Conservation (phyloP, 2,113 vertebrate genomes). For the Dicerorhinus sumatrensis region DNA sequence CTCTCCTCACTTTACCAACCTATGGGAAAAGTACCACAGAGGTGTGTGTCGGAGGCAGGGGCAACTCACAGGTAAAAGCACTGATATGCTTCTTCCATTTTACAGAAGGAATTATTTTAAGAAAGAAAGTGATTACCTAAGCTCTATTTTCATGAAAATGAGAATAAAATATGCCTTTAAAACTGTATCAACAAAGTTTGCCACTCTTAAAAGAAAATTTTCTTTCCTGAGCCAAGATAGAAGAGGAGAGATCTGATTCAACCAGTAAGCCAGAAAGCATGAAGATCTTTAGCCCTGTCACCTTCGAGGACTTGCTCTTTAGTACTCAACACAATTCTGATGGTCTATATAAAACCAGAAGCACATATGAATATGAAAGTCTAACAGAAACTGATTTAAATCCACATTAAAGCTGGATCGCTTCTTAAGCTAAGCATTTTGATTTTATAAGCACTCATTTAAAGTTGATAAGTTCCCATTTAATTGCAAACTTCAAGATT, state of each 20-base stretch:
- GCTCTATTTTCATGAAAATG: slow-evolving; percentile 40
- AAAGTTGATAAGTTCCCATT: background rate
- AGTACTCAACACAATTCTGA: background rate
- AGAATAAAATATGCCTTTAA: slow-evolving; percentile 2
- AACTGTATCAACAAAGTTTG: background rate
- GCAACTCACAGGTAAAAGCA: background rate
- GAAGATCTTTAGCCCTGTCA: background rate
- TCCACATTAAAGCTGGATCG: background rate
- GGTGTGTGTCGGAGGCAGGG: background rate
- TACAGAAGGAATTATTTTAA: background rate
- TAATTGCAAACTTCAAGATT: slow-evolving; percentile 33
- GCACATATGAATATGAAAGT: background rate
- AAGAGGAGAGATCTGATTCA: background rate
- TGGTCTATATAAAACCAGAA: background rate
- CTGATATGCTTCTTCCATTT: background rate
- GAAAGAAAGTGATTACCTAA: background rate
- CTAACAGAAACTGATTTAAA: slow-evolving; percentile 12
- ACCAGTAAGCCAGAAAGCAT: background rate
- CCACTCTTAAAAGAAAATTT: background rate
- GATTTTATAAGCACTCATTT: slow-evolving; percentile 3
- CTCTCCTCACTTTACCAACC: background rate
- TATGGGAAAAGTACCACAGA: background rate
- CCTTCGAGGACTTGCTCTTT: background rate
- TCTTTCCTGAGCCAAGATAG: background rate
- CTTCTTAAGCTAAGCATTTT: slow-evolving; percentile 33